Conservation (phyloP, 2,888 invertebrate species). For the Lycia hirtaria region DNA sequence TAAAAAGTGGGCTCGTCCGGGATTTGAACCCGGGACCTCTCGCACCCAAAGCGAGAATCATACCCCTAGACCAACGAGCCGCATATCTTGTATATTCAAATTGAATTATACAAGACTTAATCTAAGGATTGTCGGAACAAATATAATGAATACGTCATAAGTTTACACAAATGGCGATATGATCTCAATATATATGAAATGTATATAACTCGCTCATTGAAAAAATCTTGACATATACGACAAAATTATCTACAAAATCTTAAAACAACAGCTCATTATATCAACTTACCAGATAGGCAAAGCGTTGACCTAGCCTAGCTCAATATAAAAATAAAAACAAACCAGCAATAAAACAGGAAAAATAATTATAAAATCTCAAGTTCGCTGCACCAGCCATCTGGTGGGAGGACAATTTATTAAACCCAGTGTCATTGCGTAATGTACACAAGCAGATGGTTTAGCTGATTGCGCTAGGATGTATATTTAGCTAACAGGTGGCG, state of each 20-base stretch:
- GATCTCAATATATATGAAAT: too few relatives aligned
- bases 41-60: slow-evolving; percentile 72
- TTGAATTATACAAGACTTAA: too few relatives aligned
- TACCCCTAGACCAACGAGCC: slow-evolving; percentile 65
- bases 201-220: too few relatives aligned
- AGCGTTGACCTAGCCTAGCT: background rate
- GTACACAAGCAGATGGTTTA: slow-evolving; percentile 74
- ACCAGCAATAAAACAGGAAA: slow-evolving; percentile 20
- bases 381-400: slow-evolving; percentile 76
- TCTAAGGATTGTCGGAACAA: too few relatives aligned
- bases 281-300: background rate
- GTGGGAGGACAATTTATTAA: slow-evolving; percentile 66
- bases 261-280: background rate
- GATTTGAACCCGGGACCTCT: slow-evolving; percentile 80
- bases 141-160: too few relatives aligned
- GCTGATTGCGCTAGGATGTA: slow-evolving; percentile 74
- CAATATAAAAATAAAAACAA: slow-evolving; percentile 6
- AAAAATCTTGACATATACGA: too few relatives aligned
- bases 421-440: slow-evolving; percentile 77
- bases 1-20: slow-evolving; percentile 70
- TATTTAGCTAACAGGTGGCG: slow-evolving; percentile 80
- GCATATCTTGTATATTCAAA: too few relatives aligned
- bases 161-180: too few relatives aligned
- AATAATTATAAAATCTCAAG: slow-evolving; percentile 51
- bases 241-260: too few relatives aligned